A percentile compares a stretch with the other conserved stretches of the same genome.
Evolutionary conservation across 2,113 vertebrate species (phyloP).

Genomic region (Gila orcuttii): DNA sequence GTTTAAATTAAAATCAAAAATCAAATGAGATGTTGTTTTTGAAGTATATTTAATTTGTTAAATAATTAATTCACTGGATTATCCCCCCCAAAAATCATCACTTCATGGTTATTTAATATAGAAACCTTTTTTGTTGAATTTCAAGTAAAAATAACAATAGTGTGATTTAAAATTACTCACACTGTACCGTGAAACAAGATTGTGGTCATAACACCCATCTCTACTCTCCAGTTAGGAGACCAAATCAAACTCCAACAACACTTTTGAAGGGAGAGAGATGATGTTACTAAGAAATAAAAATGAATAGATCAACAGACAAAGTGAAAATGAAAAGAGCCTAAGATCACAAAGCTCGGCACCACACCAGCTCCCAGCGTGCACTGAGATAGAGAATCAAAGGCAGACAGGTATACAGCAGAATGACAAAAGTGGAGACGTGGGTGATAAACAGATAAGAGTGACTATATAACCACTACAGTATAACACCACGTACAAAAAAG

Average conservation of each 20-base stretch:
- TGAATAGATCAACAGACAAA: conserved; percentile 26
- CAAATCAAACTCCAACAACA: neutral
- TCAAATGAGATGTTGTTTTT: no score
- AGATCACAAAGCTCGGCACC: conserved; percentile 14
- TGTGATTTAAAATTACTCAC: neutral
- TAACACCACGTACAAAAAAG: neutral
- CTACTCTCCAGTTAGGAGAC: neutral
- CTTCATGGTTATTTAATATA: no score
- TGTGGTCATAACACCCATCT: neutral
- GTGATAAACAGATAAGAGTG: conserved; percentile 22
- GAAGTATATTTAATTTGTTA: no score
- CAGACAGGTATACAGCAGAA: neutral
- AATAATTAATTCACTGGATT: no score
- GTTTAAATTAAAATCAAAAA: no score
- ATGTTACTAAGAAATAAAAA: conserved; percentile 9
- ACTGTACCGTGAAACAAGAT: neutral
- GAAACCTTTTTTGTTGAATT: neutral
- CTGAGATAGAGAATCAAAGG: conserved; percentile 3
- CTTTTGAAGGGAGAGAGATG: neutral
- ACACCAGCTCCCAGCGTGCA: conserved; percentile 5
- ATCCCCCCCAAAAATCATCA: no score
- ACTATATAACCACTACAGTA: conserved; percentile 19
- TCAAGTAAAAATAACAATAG: neutral
- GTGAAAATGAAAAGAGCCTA: conserved; percentile 1
- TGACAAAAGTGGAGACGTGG: conserved; percentile 16